Percentiles rank a stretch among this genome's conserved stretches.
Conservation (phyloP, 2,113 vertebrate species). For the Nymphicus hollandicus region DNA sequence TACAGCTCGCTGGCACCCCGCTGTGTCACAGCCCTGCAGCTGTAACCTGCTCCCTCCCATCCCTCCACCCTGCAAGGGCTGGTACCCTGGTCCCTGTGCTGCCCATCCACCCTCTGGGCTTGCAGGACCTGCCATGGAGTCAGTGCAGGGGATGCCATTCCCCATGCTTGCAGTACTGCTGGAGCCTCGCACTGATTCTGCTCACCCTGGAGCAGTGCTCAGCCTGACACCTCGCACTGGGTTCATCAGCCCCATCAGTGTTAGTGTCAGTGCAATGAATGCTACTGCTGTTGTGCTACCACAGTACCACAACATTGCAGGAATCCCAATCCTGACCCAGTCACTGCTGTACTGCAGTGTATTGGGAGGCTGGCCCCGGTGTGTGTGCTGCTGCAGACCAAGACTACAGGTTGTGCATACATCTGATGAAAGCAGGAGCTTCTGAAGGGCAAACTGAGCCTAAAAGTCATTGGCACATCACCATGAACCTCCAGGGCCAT, state of each 20-base stretch:
- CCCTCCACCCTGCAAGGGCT: rapidly evolving
- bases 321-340: not conserved
- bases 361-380: too few species aligned
- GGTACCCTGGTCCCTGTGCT: not conserved
- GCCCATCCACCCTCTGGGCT: not conserved
- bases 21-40: not conserved
- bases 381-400: not conserved
- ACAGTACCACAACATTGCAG: not conserved
- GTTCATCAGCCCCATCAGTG: not conserved
- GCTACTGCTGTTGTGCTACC: not conserved
- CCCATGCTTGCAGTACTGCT: rapidly evolving
- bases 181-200: not conserved
- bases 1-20: not conserved
- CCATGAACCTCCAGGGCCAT: not conserved
- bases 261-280: too few species aligned
- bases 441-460: not conserved
- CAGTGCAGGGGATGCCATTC: not conserved
- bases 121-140: not conserved
- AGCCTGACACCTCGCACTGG: rapidly evolving
- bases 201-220: rapidly evolving
- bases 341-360: rapidly evolving
- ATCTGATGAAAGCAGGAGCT: not conserved
- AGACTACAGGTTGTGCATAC: too few species aligned
- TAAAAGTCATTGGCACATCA: not conserved
- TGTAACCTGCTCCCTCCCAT: not conserved